Percentiles rank a stretch among this genome's conserved stretches.
Conservation (phyloP, 2,888 invertebrate species). For the Brachycybe producta region DNA sequence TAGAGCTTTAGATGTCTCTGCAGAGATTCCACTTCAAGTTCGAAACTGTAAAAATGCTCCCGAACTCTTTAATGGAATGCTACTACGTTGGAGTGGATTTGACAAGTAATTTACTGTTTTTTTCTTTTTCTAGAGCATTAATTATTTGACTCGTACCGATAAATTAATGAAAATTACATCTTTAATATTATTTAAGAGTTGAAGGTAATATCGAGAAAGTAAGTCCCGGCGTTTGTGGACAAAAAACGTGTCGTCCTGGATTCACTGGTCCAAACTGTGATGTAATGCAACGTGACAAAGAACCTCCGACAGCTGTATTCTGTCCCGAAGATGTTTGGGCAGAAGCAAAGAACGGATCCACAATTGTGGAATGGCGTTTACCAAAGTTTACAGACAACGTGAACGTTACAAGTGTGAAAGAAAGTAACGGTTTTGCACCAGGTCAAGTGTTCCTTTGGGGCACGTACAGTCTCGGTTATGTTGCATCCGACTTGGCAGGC, state of each 20-base stretch:
- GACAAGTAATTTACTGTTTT: conserved; percentile 43
- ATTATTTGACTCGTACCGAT: background rate
- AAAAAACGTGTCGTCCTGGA: conserved; percentile 73
- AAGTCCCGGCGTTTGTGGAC: conserved; percentile 83
- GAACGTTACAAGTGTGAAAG: conserved; percentile 61
- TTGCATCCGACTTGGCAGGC: conserved; percentile 83
- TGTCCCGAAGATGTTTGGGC: conserved; percentile 92
- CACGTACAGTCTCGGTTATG: conserved; percentile 54
- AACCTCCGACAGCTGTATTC: conserved; percentile 69
- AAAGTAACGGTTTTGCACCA: conserved; percentile 71
- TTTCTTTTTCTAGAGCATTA: background rate
- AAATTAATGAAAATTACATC: too few species aligned
- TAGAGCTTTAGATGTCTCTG: conserved; percentile 75
- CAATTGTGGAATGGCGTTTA: conserved; percentile 81
- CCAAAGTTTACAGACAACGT: conserved; percentile 83
- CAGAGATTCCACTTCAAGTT: conserved; percentile 70
- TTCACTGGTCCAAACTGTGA: conserved; percentile 75
- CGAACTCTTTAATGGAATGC: conserved; percentile 68
- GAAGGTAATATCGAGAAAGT: conserved; percentile 78
- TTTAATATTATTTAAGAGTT: conserved; percentile 32
- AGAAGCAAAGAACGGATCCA: conserved; percentile 79
- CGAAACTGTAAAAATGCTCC: conserved; percentile 84
- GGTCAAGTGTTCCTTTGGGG: conserved; percentile 44
- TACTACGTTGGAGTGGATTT: conserved; percentile 87
- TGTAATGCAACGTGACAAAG: conserved; percentile 68